phyloP scores from a whole-genome alignment of 2,113 vertebrate genomes.

The Lepidothrix coronata region DNA sequence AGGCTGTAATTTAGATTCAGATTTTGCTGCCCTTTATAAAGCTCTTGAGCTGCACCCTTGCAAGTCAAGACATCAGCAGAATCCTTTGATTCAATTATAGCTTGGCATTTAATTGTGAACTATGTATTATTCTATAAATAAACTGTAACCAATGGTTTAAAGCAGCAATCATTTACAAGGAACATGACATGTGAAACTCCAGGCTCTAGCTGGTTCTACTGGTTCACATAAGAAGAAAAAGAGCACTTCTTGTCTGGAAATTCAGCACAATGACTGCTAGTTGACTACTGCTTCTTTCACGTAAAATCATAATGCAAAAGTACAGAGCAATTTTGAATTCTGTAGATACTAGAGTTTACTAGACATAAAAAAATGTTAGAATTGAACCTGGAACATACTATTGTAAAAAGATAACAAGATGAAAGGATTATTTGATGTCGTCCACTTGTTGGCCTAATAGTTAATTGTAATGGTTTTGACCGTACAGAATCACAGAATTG shows the following conservation, averaged over 20 bases:
- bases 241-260: neutral
- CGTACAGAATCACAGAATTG: neutral
- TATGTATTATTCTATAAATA: slow-evolving; percentile 50
- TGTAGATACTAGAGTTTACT: neutral
- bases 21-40: slow-evolving; percentile 34
- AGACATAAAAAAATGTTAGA: neutral
- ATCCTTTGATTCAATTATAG: slow-evolving; percentile 58
- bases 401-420: neutral
- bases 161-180: neutral
- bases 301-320: neutral
- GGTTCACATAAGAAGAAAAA: neutral
- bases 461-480: neutral
- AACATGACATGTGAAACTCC: neutral
- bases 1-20: slow-evolving; percentile 24
- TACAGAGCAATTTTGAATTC: neutral
- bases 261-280: neutral
- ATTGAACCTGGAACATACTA: neutral
- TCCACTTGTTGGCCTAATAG: neutral
- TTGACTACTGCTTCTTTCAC: neutral
- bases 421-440: neutral
- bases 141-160: slow-evolving; percentile 39
- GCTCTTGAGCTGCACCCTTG: slow-evolving; percentile 15
- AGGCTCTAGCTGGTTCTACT: neutral
- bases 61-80: neutral
- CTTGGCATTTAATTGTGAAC: slow-evolving; percentile 47